Conservation (phyloP, 2,888 invertebrate genomes). For the Spodoptera exigua region DNA sequence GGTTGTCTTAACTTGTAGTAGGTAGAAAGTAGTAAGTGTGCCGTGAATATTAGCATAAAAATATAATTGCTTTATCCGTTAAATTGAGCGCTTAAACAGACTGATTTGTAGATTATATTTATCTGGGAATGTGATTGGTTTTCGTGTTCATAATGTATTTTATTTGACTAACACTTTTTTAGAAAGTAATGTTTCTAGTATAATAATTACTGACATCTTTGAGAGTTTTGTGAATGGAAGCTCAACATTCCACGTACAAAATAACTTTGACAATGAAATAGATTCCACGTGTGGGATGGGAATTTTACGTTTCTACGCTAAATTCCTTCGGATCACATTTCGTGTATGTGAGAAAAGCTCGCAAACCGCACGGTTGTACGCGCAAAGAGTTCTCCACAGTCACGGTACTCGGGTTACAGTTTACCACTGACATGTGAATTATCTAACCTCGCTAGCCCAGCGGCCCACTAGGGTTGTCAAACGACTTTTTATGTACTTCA, state of each 20-base stretch:
- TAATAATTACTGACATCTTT: background rate
- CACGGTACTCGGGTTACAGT: conserved; percentile 64
- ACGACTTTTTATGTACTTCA: too few relatives aligned
- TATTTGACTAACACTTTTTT: conserved; percentile 8
- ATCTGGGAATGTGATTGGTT: conserved; percentile 14
- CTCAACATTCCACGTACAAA: too few relatives aligned
- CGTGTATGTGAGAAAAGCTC: conserved; percentile 40
- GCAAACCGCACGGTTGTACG: conserved; percentile 31
- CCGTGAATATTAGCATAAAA: conserved; percentile 50
- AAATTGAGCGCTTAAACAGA: conserved; percentile 40
- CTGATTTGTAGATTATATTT: conserved; percentile 15
- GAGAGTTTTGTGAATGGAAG: too few relatives aligned
- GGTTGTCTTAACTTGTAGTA: conserved; percentile 36
- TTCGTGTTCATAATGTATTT: conserved; percentile 7
- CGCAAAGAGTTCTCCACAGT: conserved; percentile 43
- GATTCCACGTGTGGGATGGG: background rate
- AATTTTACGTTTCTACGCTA: conserved; percentile 20
- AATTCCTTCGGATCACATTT: conserved; percentile 26
- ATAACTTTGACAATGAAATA: too few relatives aligned
- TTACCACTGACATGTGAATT: conserved; percentile 66
- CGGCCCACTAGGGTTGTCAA: conserved; percentile 49
- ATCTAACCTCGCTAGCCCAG: conserved; percentile 58
- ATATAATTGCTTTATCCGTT: conserved; percentile 41
- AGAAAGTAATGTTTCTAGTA: conserved; percentile 18
- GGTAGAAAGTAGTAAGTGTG: conserved; percentile 49